Conservation (phyloP, 2,113 vertebrate genomes). For the Platycercus adscitus region DNA sequence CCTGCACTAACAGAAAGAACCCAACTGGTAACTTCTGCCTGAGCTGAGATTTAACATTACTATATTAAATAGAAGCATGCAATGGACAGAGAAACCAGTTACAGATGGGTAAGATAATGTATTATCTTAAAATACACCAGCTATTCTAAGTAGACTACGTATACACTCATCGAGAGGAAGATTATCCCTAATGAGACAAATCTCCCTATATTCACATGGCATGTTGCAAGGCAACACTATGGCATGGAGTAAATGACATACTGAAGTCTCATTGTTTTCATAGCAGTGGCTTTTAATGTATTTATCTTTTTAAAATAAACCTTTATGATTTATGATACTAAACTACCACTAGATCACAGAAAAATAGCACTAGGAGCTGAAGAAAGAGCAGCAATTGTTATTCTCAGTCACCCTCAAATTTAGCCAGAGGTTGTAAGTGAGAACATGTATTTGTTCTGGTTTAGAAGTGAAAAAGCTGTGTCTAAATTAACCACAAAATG, state of each 20-base stretch:
- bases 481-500: not conserved
- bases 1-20: not conserved
- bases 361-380: not conserved
- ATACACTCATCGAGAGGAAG: not conserved
- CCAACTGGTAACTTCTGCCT: not conserved
- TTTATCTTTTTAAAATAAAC: not conserved
- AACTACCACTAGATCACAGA: not conserved
- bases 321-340: not conserved
- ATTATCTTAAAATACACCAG: not conserved
- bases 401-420: not conserved
- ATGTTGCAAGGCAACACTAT: not conserved
- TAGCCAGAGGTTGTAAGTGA: not conserved
- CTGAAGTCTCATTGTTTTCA: not conserved
- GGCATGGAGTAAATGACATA: not conserved
- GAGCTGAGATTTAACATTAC: not conserved
- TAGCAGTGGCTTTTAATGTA: not conserved
- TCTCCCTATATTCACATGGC: not conserved
- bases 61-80: not conserved
- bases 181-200: not conserved
- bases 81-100: not conserved
- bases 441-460: not conserved
- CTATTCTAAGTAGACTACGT: not conserved
- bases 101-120: not conserved
- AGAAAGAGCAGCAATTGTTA: not conserved
- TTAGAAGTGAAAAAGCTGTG: not conserved